Conservation (phyloP, 2,888 invertebrate species). For the Petrolisthes manimaculis region DNA sequence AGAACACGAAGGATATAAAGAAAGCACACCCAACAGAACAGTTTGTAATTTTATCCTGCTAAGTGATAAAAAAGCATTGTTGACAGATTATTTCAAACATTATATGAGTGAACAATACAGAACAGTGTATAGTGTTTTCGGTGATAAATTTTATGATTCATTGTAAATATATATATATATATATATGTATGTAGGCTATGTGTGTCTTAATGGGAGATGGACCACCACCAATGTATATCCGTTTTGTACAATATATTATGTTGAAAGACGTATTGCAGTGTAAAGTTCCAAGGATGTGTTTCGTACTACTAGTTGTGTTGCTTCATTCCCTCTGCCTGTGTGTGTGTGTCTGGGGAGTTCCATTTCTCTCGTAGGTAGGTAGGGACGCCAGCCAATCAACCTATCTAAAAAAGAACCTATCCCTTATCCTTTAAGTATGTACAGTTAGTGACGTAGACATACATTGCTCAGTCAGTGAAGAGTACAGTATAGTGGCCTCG, state of each 20-base stretch:
- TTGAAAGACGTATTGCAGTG: constrained; percentile 14
- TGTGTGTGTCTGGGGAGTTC: not conserved
- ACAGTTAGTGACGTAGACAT: too few species aligned
- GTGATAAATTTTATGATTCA: not conserved
- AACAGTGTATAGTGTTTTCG: not conserved
- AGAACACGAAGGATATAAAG: not conserved
- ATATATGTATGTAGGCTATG: constrained; percentile 7
- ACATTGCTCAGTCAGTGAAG: too few species aligned
- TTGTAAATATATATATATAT: not conserved
- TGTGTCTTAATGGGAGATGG: not conserved
- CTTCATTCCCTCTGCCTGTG: not conserved
- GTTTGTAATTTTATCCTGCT: too few species aligned
- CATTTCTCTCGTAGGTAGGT: too few species aligned
- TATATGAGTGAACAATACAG: not conserved
- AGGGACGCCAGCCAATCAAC: too few species aligned
- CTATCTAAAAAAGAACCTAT: too few species aligned
- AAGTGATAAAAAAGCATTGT: not conserved
- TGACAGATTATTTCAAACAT: too few species aligned
- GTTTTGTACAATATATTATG: not conserved
- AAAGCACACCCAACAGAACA: too few species aligned
- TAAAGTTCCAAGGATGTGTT: constrained; percentile 8
- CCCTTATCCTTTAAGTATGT: too few species aligned
- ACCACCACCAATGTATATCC: not conserved
- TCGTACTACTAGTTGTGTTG: constrained; percentile 11
- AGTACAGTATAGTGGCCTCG: not conserved